Evolutionary conservation across 1,140 invertebrate species (phyloP), one percentile per base, ranked within the genome.

Genomic region (Euwallacea similis): DNA sequence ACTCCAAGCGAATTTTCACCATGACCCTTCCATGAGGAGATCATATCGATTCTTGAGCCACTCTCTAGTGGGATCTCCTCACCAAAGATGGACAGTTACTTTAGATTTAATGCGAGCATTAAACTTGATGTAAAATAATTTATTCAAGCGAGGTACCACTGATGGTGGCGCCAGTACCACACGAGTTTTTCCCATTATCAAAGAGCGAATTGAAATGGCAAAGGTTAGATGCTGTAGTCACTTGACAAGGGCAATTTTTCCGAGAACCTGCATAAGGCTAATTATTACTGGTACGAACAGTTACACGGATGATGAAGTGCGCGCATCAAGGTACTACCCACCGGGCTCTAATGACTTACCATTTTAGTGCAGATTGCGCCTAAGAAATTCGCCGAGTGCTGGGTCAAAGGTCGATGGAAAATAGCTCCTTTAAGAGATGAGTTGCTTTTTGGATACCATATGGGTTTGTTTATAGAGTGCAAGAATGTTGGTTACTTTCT

Each of bases 321-420:
- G 21, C 55, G 55, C 55, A 58, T 58, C 21, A 58, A 21, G 21
- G 55, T 58, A 58, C 55, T 33, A 58, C 55, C 55, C 55, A 58
- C 55, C 13, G 55, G 7, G n/a, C 10, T 16, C 55, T 58, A 58
- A 58, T 58, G 55, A 58, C 55, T 58, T 58, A 58, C 55, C 55
- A 58, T 15, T 58, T 58, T 58, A 16, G 55, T 50, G 46, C 46
- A 13, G 46, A 50, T 50, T 50, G 46, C 46, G 46, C 46, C 46
- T 11, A 50, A 50, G 46, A 11, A 13, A 50, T 50, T 50, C 46
- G 46, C 46, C 13, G 46, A 11, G 13, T 33, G 46, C 9, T 10
- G 13, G 46, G 46, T 50, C 46, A 50, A 50, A 50, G 46, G 9
- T 50, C 46, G 46, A 50, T 50, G 46, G 9, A 13, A 50, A 50